Base-by-base conservation (phyloP, 2,113 vertebrate species). In the Collichthys lucidus region DNA sequence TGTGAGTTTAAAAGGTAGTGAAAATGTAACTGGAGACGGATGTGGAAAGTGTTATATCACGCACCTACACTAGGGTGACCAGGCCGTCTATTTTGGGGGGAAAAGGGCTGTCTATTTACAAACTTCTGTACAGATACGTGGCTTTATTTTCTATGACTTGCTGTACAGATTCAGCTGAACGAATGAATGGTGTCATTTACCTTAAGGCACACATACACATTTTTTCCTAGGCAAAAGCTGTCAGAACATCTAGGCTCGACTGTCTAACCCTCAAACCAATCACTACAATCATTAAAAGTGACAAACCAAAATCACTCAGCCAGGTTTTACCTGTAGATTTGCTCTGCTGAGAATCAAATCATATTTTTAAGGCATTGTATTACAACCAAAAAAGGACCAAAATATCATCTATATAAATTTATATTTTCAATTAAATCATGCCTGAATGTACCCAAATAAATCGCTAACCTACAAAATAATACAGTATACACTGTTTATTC, bases 301-400 rank as follows among this genome's bases (percentile, higher is more conserved):
- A 74, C 0, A 7, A 77, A 88, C 83, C 66, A 89, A 88, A 89
- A 80, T 24, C 14, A 29, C 49, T 80, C n/a, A 66, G 59, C 63
- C 20, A 12, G 52, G 35, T 82, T 56, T 64, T 44, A 24, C 1
- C 52, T 66, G 7, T 31, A 29, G 14, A 77, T 55, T 55, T 66
- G 16, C 24, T 65, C 1, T 24, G 50, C 26, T 81, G 35, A 61
- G 12, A 53, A 75, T 62, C 14, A 73, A 53, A 72, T 61, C 11
- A 57, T 15, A 69, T 24, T 55, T 64, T 47, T 56, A 64, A 74
- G 20, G 29, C 5, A 55, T 47, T 42, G 47, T 49, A 50, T 65
- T 65, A 61, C 53, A 73, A 87, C 78, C 82, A 87, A 79, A 79
- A 50, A 60, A 49, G 0, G 24, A 70, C 77, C 85, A 82, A 90